phyloP scores from a whole-genome alignment of 2,113 vertebrate species.

The Vidua macroura region DNA sequence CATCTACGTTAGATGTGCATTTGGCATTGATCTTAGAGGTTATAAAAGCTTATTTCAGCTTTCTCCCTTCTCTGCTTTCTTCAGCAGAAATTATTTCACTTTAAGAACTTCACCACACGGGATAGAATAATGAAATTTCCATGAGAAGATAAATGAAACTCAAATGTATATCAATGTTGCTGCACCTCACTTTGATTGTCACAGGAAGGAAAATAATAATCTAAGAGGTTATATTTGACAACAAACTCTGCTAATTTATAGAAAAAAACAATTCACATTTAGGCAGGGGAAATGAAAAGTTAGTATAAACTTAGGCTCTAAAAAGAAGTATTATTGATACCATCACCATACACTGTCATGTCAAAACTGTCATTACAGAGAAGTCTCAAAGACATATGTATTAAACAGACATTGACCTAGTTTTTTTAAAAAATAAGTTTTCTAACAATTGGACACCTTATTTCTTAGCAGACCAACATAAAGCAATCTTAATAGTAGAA shows the following conservation, averaged over 20 bases:
- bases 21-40: not conserved
- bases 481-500: not conserved
- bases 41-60: not conserved
- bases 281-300: not conserved
- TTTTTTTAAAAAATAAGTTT: not conserved
- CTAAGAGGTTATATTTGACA: not conserved
- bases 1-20: not conserved
- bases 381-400: not conserved
- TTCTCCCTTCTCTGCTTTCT: not conserved
- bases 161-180: not conserved
- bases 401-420: not conserved
- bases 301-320: not conserved
- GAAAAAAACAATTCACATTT: not conserved
- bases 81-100: not conserved
- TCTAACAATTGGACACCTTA: not conserved
- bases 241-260: rapidly evolving
- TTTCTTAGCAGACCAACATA: not conserved
- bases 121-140: not conserved
- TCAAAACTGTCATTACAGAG: not conserved
- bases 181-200: not conserved
- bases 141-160: not conserved
- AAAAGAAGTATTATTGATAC: not conserved
- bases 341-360: not conserved
- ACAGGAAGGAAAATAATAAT: not conserved
- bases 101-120: not conserved